Percentiles rank a stretch among this genome's conserved stretches.
Conservation (phyloP, 2,888 invertebrate species). For the Pollenia labialis region DNA sequence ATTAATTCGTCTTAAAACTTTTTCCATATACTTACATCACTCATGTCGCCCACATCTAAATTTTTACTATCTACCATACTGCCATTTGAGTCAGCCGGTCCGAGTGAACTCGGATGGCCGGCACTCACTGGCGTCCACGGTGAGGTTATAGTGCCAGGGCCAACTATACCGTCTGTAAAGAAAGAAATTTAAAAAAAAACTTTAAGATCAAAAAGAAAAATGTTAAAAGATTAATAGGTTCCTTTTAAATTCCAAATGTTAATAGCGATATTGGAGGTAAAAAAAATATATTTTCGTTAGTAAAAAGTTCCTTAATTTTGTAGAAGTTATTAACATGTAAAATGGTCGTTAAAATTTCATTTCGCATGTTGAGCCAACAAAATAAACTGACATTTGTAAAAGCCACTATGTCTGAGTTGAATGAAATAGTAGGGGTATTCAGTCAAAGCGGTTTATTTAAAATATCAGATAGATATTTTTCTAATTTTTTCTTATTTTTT, state of each 20-base stretch:
- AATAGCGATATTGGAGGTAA: too few species aligned
- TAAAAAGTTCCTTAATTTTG: background rate
- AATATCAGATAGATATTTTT: too few species aligned
- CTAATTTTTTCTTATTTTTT: too few species aligned
- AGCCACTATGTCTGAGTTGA: background rate
- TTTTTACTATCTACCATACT: slow-evolving; percentile 96
- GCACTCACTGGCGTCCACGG: slow-evolving; percentile 96
- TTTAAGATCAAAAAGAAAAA: slow-evolving; percentile 12
- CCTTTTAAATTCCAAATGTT: background rate
- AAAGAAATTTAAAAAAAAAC: slow-evolving; percentile 60
- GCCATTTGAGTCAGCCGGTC: slow-evolving; percentile 95
- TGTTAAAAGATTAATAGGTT: background rate
- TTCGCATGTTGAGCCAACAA: slow-evolving; percentile 1
- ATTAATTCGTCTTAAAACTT: background rate
- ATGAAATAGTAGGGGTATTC: background rate
- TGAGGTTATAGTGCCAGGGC: slow-evolving; percentile 97
- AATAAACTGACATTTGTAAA: slow-evolving; percentile 23
- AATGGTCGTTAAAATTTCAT: background rate
- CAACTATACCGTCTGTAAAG: slow-evolving; percentile 88
- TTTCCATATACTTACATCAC: slow-evolving; percentile 88
- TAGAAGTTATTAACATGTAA: slow-evolving; percentile 38
- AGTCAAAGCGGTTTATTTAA: background rate
- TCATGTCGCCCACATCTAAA: slow-evolving; percentile 96
- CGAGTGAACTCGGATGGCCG: slow-evolving; percentile 86
- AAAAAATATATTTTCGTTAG: background rate